Conservation (phyloP, 2,113 vertebrate genomes). For the Brachionichthys hirsutus region DNA sequence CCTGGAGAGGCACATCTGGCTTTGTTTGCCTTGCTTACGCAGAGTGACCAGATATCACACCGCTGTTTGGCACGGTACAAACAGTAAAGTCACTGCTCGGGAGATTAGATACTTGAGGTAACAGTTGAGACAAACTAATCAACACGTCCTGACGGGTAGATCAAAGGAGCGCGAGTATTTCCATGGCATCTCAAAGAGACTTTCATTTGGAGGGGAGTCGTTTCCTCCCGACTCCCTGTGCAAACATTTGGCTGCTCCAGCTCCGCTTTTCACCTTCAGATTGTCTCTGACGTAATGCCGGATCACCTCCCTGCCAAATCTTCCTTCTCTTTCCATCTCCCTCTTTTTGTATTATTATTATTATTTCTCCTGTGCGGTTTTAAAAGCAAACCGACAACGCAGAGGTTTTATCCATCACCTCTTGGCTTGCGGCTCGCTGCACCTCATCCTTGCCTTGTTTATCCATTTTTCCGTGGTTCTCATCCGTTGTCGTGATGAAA, state of each 20-base stretch:
- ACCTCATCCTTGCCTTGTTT: conserved; percentile 50
- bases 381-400: conserved; percentile 49
- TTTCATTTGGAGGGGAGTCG: conserved; percentile 46
- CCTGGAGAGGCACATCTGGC: conserved; percentile 37
- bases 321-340: conserved; percentile 34
- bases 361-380: conserved; percentile 40
- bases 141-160: conserved; percentile 23
- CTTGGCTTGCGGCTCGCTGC: conserved; percentile 13
- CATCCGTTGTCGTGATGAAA: conserved; percentile 44
- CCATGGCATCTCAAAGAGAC: conserved; percentile 34
- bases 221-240: conserved; percentile 63
- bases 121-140: conserved; percentile 22
- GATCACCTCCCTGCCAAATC: conserved; percentile 51
- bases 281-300: conserved; percentile 65
- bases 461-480: conserved; percentile 54
- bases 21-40: conserved; percentile 22
- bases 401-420: conserved; percentile 58
- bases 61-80: background rate
- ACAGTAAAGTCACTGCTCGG: no score
- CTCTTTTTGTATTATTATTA: background rate
- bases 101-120: conserved; percentile 10
- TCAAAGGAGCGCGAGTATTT: conserved; percentile 30
- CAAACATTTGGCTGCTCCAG: conserved; percentile 68
- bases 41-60: conserved; percentile 45
- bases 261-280: conserved; percentile 46